phyloP scores from a whole-genome alignment of 2,113 vertebrate species.

The Halcyon malimbica region DNA sequence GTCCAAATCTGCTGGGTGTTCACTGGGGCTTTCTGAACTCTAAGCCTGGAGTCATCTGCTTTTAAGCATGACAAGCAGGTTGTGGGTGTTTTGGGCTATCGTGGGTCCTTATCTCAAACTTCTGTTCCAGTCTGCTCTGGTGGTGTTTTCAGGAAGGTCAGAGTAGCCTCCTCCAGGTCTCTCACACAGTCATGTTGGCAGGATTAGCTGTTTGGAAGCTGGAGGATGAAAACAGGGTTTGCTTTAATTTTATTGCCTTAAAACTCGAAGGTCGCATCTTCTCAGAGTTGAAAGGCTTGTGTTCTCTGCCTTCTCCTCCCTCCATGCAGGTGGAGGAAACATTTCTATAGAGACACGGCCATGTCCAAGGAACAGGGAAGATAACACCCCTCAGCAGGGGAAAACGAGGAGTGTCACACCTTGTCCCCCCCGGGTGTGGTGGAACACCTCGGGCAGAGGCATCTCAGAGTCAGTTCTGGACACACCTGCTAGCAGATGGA shows the following conservation, averaged over 20 bases:
- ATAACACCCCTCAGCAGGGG: neutral
- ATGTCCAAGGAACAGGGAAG: neutral
- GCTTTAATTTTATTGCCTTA: neutral
- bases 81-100: neutral
- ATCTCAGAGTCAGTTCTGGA: neutral
- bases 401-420: neutral
- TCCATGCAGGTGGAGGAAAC: neutral
- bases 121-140: neutral
- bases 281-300: neutral
- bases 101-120: neutral
- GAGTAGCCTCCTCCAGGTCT: neutral
- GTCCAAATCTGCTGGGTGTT: neutral
- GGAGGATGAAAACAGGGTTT: neutral
- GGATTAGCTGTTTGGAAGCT: neutral
- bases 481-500: neutral
- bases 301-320: neutral
- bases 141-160: rapidly evolving
- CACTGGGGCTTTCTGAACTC: neutral
- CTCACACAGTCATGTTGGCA: neutral
- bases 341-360: rapidly evolving
- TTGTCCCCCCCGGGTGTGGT: neutral
- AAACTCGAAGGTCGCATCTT: neutral
- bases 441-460: neutral
- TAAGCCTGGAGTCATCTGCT: neutral
- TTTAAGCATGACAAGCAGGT: neutral